A percentile compares a stretch with the other conserved stretches of the same genome.
These are phyloP conservation scores for Sarcophaga bullata DNA, from an alignment of 1,140 invertebrate genomes.

Conservation along the genomic window DNA sequence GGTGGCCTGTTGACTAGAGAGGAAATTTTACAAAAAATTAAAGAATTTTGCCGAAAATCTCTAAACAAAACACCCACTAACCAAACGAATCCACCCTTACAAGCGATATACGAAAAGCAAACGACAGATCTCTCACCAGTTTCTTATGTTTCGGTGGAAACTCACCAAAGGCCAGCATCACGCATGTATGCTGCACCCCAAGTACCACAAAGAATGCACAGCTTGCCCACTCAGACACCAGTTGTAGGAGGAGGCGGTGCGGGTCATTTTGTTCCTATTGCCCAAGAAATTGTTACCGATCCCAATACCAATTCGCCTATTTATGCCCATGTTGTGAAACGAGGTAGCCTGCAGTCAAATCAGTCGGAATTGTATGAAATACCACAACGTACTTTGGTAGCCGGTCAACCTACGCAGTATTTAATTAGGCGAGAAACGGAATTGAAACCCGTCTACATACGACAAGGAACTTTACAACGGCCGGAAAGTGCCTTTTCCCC, in stretches of 20 bases:
- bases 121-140: conserved; percentile 59
- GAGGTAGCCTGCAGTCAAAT: conserved; percentile 57
- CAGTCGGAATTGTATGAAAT: conserved; percentile 56
- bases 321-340: conserved; percentile 61
- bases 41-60: conserved; percentile 63
- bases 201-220: conserved; percentile 59
- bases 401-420: conserved; percentile 9
- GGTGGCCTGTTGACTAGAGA: conserved; percentile 58
- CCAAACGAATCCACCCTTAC: conserved; percentile 46
- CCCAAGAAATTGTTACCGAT: conserved; percentile 37
- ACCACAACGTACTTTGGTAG: conserved; percentile 48
- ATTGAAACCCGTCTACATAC: conserved; percentile 41
- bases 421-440: conserved; percentile 31
- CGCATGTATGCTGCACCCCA: conserved; percentile 52
- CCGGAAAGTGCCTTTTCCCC: conserved; percentile 38
- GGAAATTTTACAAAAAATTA: conserved; percentile 63
- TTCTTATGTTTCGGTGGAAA: conserved; percentile 61
- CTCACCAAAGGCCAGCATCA: conserved; percentile 45
- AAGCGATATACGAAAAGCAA: conserved; percentile 51
- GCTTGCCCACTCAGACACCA: conserved; percentile 48
- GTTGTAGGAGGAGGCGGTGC: neutral
- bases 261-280: conserved; percentile 42
- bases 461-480: conserved; percentile 36
- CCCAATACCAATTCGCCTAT: conserved; percentile 51
- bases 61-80: conserved; percentile 52